Evolutionary conservation across 2,797 vertebrate species (phyloP).

Genomic region (Leucoraja ocellata): DNA sequence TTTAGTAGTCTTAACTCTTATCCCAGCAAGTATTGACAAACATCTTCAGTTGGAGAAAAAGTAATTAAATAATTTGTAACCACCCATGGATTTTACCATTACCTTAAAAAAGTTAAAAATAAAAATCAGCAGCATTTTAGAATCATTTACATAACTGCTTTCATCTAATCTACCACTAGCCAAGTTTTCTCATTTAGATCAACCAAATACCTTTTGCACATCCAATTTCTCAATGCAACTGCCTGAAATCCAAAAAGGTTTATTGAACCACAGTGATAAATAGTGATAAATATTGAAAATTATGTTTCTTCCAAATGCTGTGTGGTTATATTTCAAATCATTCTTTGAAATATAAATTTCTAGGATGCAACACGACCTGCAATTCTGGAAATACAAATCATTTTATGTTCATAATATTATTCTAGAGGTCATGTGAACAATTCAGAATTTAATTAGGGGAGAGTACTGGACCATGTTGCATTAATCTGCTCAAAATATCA

Average conservation of each 20-base stretch:
- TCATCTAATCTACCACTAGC: neutral
- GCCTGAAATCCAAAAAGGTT: neutral
- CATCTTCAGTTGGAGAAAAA: neutral
- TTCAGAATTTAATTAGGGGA: neutral
- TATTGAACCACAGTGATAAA: neutral
- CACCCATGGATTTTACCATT: neutral
- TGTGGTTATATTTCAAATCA: neutral
- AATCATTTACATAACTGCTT: no score
- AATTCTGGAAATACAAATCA: neutral
- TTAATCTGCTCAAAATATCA: neutral
- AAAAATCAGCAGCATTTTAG: neutral
- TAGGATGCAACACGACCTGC: neutral
- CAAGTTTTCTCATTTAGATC: neutral
- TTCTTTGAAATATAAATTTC: constrained; percentile 2
- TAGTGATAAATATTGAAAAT: neutral
- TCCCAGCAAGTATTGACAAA: neutral
- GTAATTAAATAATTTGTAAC: no score
- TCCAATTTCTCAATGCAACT: neutral
- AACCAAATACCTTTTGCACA: neutral
- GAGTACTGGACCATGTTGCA: neutral
- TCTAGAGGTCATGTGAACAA: neutral
- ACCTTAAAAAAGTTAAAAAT: neutral
- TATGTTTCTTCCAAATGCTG: no score
- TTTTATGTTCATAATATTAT: neutral
- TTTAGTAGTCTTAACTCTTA: neutral